Evolutionary conservation across 2,797 vertebrate genomes (phyloP).

Genomic region (Nothura maculosa): DNA sequence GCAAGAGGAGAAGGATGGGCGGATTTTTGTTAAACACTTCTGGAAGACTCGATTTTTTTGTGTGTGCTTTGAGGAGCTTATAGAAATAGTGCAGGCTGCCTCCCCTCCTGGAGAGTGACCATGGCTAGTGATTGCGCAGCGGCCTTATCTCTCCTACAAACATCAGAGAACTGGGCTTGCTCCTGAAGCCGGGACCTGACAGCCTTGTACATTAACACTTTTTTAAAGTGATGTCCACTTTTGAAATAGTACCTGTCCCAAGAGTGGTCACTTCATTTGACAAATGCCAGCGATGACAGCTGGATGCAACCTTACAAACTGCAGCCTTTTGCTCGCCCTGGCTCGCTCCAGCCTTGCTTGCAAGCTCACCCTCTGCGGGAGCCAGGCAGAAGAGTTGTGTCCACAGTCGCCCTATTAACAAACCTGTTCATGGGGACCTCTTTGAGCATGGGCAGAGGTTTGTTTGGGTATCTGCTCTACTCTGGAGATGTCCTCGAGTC

Average conservation of each 20-base stretch:
- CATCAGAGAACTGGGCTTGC: constrained; percentile 11
- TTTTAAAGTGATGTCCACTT: constrained; percentile 77
- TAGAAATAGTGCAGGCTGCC: not conserved
- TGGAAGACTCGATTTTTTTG: not conserved
- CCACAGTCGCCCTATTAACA: not conserved
- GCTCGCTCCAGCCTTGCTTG: not conserved
- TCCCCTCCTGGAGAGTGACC: not conserved
- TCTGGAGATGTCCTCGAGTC: rapidly evolving
- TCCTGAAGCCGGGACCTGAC: constrained; percentile 62
- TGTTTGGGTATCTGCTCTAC: not conserved
- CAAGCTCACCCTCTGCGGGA: rapidly evolving
- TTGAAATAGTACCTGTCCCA: constrained; percentile 66
- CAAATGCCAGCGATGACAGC: constrained; percentile 80
- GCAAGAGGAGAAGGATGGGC: not conserved
- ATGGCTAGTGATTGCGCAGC: rapidly evolving
- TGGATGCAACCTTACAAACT: constrained; percentile 57
- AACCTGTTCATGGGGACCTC: rapidly evolving
- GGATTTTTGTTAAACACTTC: not conserved
- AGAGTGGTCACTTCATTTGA: constrained; percentile 80
- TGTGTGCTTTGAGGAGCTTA: not conserved
- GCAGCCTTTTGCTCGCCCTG: not conserved
- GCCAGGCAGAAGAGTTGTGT: rapidly evolving
- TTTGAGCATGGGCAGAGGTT: rapidly evolving
- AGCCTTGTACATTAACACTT: constrained; percentile 72
- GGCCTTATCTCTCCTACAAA: constrained; percentile 43